Conservation (phyloP, 2,888 invertebrate genomes). For the Luperina testacea region DNA sequence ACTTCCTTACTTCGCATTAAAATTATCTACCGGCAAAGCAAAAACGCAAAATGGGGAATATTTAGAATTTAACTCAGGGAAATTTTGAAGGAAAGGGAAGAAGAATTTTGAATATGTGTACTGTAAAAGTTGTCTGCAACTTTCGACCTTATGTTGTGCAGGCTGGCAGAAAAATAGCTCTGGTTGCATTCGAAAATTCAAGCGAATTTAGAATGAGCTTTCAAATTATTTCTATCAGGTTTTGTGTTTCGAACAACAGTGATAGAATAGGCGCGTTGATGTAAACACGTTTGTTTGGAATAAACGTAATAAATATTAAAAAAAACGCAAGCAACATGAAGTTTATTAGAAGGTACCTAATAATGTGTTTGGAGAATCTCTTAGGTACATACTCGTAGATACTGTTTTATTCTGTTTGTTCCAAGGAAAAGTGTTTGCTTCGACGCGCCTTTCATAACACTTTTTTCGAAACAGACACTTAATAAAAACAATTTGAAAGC, state of each 20-base stretch:
- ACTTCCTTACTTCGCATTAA: slow-evolving; percentile 49
- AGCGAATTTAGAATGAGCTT: too few species aligned
- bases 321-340: neutral
- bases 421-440: neutral
- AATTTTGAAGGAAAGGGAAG: neutral
- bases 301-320: too few species aligned
- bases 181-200: too few species aligned
- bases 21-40: slow-evolving; percentile 36
- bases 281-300: too few species aligned
- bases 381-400: neutral
- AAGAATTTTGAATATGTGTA: neutral
- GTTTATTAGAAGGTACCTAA: neutral
- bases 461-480: too few species aligned
- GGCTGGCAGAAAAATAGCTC: neutral
- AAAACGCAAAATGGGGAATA: slow-evolving; percentile 25
- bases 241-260: too few species aligned
- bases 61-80: neutral
- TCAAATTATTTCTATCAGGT: too few species aligned
- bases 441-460: too few species aligned
- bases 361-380: neutral
- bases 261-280: too few species aligned
- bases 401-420: neutral
- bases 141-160: neutral
- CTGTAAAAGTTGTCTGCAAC: neutral
- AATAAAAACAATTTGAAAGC: too few species aligned